Conservation (phyloP, 2,888 invertebrate species). For the Lamellibrachia satsuma region DNA sequence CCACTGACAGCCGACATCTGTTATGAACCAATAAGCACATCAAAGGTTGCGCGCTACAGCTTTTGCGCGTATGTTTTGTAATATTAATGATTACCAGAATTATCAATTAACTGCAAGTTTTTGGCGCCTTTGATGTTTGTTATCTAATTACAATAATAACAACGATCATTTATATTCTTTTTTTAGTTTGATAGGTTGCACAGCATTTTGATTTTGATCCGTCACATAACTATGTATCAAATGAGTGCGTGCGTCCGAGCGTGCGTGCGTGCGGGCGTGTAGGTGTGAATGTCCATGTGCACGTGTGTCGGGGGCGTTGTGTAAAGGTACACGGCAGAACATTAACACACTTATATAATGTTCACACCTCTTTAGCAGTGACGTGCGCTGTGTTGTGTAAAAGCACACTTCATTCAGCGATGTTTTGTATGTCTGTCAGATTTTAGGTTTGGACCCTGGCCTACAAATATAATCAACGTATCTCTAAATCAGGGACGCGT, state of each 20-base stretch:
- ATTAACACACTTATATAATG: too few relatives aligned
- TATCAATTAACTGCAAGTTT: background rate
- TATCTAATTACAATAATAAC: background rate
- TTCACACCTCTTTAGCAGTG: too few relatives aligned
- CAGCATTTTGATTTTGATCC: background rate
- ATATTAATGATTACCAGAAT: background rate
- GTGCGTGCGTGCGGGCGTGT: background rate
- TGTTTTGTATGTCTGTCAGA: too few relatives aligned
- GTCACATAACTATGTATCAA: background rate
- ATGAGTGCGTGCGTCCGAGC: background rate
- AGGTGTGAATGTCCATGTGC: background rate
- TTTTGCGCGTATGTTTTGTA: background rate
- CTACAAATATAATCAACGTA: too few relatives aligned
- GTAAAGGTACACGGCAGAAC: too few relatives aligned
- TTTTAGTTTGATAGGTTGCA: background rate
- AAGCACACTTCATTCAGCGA: too few relatives aligned
- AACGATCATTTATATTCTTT: too few relatives aligned
- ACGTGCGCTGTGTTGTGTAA: too few relatives aligned
- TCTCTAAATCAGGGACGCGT: too few relatives aligned
- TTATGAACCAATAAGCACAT: background rate
- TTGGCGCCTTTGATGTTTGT: background rate
- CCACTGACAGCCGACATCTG: background rate
- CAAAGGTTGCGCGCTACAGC: background rate
- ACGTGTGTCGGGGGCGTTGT: too few relatives aligned
- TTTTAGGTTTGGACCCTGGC: too few relatives aligned